Percentiles rank a stretch among this genome's conserved stretches.
phyloP scores from a whole-genome alignment of 2,888 invertebrate species.

The Tholera decimalis region DNA sequence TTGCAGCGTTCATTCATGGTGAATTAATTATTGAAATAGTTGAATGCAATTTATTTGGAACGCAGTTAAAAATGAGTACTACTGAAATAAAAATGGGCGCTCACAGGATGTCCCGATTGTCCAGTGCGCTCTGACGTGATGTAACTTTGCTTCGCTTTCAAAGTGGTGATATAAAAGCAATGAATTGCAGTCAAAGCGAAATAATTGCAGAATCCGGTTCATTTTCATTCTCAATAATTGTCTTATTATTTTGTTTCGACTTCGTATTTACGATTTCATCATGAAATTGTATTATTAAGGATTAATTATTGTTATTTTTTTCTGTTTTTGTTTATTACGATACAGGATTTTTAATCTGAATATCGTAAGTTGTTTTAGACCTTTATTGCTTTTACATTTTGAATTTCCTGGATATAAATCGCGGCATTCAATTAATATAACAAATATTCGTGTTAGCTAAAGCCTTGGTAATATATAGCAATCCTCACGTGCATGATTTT shows the following conservation, averaged over 20 bases:
- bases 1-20: background rate
- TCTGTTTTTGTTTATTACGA: no score
- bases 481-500: no score
- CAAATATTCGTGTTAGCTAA: no score
- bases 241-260: background rate
- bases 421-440: no score
- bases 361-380: no score
- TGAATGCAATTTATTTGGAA: background rate
- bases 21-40: slow-evolving; percentile 16
- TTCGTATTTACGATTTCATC: background rate
- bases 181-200: background rate
- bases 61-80: background rate
- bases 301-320: background rate
- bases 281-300: background rate
- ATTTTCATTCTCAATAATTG: background rate
- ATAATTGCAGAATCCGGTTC: background rate
- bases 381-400: no score
- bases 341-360: no score
- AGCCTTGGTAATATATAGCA: no score
- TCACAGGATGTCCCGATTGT: background rate
- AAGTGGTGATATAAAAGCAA: background rate
- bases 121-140: background rate
- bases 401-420: no score
- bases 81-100: slow-evolving; percentile 7
- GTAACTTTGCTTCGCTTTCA: background rate